phyloP scores from a whole-genome alignment of 2,888 invertebrate genomes.

The Clepsis dumicolana region DNA sequence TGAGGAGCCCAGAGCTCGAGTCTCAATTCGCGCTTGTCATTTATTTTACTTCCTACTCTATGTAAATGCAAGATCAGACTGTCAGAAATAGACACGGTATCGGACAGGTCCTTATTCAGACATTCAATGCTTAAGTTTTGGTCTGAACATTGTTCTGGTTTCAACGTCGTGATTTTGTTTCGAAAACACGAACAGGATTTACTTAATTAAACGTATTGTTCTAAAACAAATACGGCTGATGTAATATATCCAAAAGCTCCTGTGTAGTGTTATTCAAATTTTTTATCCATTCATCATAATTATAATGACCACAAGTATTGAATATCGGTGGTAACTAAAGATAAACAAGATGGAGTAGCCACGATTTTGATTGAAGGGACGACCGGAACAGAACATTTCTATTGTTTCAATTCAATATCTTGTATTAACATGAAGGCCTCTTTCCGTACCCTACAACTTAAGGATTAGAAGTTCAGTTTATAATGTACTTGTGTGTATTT shows the following conservation, averaged over 20 bases:
- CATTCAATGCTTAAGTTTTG: background rate
- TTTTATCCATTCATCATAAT: background rate
- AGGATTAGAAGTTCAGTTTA: no score
- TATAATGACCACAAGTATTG: background rate
- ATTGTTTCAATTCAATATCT: background rate
- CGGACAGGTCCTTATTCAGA: background rate
- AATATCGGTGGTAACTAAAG: background rate
- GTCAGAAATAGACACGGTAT: background rate
- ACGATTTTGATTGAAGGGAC: background rate
- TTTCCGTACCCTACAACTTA: no score
- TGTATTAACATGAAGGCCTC: background rate
- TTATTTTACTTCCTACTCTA: conserved; percentile 5
- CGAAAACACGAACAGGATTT: conserved; percentile 1
- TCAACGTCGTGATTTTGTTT: background rate
- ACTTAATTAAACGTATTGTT: conserved; percentile 14
- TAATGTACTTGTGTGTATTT: no score
- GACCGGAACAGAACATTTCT: conserved; percentile 2
- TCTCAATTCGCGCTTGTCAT: background rate
- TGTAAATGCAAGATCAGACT: conserved; percentile 1
- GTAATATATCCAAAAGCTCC: conserved; percentile 1
- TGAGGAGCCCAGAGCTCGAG: no score
- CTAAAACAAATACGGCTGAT: conserved; percentile 3
- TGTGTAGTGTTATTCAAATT: background rate
- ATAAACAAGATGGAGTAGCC: background rate
- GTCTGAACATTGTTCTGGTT: background rate